These are phyloP conservation scores for Brachylomia viminalis DNA, from an alignment of 2,888 invertebrate genomes.

Conservation along the genomic window DNA sequence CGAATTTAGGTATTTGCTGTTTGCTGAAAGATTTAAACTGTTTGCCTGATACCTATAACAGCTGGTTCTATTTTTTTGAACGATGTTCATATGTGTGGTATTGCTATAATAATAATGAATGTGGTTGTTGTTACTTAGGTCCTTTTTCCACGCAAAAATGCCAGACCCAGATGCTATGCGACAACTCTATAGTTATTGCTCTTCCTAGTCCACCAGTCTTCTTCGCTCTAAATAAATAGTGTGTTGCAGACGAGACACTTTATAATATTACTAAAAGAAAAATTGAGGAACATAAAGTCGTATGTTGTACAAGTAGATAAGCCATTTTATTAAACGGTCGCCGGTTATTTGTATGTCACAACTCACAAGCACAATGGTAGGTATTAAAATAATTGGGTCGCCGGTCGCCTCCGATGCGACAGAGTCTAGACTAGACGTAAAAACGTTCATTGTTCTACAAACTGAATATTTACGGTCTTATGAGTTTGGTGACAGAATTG, in stretches of 20 bases:
- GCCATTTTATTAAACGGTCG: conserved; percentile 28
- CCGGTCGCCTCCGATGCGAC: conserved; percentile 28
- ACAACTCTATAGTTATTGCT: not conserved
- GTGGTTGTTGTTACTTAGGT: not conserved
- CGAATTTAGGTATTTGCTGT: conserved; percentile 14
- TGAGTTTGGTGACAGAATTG: not conserved
- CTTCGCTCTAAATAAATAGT: not conserved
- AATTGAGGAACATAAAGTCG: not conserved
- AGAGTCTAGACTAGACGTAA: conserved; percentile 55
- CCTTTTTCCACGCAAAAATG: not conserved
- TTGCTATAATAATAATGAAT: not conserved
- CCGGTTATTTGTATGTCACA: conserved; percentile 39
- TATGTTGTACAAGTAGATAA: not conserved
- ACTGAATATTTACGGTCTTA: conserved; percentile 3
- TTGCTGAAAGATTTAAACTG: conserved; percentile 5
- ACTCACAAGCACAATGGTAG: conserved; percentile 40
- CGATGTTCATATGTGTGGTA: not conserved
- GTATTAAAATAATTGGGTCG: conserved; percentile 61
- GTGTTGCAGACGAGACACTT: not conserved
- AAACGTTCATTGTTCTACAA: conserved; percentile 54
- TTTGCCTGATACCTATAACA: not conserved
- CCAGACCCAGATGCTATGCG: not conserved
- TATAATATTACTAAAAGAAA: not conserved
- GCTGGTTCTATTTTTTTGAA: conserved; percentile 11
- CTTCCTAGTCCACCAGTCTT: not conserved